Evolutionary conservation across 1,140 invertebrate genomes (phyloP).

Genomic region (Hestina assimilis): DNA sequence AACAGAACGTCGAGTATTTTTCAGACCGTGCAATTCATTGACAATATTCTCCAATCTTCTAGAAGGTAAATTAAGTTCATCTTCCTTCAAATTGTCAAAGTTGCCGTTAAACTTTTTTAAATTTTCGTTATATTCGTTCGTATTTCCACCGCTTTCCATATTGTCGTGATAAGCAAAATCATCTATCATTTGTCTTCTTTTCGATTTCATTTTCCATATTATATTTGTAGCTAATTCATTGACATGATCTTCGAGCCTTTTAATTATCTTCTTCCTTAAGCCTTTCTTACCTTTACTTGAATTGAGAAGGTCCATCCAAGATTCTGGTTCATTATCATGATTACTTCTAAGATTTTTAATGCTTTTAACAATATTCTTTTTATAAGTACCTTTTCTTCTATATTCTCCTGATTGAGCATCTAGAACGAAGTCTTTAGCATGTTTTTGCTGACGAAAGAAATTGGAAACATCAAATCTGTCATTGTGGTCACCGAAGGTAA

Average conservation of each 20-base stretch:
- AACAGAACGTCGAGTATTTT: conserved; percentile 7
- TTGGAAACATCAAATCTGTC: conserved; percentile 40
- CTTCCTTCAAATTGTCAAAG: not conserved
- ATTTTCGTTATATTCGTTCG: conserved; percentile 19
- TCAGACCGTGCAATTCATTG: conserved; percentile 11
- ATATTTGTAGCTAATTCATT: conserved; percentile 29
- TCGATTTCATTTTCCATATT: conserved; percentile 18
- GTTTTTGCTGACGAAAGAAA: conserved; percentile 29
- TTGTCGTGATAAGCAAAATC: conserved; percentile 33
- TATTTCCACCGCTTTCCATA: conserved; percentile 22
- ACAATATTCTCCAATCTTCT: conserved; percentile 12
- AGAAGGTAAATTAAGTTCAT: not conserved
- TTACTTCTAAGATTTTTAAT: not conserved
- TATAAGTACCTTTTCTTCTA: conserved; percentile 18
- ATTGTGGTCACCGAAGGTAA: conserved; percentile 35
- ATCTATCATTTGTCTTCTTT: conserved; percentile 13
- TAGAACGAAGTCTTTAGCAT: conserved; percentile 7
- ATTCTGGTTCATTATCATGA: not conserved
- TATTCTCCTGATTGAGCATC: conserved; percentile 29
- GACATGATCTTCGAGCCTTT: conserved; percentile 21
- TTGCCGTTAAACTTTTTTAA: conserved; percentile 18
- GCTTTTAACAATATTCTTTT: not conserved
- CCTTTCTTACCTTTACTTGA: conserved; percentile 5
- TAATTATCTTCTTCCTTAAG: conserved; percentile 15
- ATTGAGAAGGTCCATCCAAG: conserved; percentile 5